Evolutionary conservation across 2,113 vertebrate genomes (phyloP).

Genomic region (Phylloscopus trochilus): DNA sequence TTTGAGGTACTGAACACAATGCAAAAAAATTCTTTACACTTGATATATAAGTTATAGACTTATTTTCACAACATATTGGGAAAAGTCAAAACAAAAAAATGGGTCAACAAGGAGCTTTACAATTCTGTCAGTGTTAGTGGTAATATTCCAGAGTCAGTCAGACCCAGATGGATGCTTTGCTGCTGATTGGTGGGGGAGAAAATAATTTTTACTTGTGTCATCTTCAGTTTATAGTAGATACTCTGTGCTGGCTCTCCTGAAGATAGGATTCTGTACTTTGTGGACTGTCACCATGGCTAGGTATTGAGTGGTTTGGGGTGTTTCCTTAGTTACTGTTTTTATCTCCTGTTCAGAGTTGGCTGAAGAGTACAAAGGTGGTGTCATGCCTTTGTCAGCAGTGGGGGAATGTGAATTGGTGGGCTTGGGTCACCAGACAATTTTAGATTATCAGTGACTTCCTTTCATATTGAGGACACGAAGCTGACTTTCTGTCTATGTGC

Average conservation of each 20-base stretch:
- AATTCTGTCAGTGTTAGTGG: background rate
- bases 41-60: background rate
- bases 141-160: background rate
- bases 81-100: background rate
- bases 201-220: background rate
- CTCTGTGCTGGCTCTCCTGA: background rate
- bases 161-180: background rate
- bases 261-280: background rate
- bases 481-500: background rate
- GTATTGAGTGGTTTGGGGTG: background rate
- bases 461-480: background rate
- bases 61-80: background rate
- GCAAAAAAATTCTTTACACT: background rate
- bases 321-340: background rate
- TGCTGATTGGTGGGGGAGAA: background rate
- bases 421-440: background rate
- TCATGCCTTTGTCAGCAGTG: background rate
- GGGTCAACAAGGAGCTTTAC: background rate
- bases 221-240: background rate
- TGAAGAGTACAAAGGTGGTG: background rate
- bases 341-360: background rate
- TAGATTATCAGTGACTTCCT: background rate
- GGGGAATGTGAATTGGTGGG: background rate
- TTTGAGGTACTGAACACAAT: background rate
- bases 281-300: background rate